Percentiles rank a stretch among this genome's conserved stretches.
Evolutionary conservation across 2,888 invertebrate species (phyloP).

Genomic region (Troides oblongomaculatus): DNA sequence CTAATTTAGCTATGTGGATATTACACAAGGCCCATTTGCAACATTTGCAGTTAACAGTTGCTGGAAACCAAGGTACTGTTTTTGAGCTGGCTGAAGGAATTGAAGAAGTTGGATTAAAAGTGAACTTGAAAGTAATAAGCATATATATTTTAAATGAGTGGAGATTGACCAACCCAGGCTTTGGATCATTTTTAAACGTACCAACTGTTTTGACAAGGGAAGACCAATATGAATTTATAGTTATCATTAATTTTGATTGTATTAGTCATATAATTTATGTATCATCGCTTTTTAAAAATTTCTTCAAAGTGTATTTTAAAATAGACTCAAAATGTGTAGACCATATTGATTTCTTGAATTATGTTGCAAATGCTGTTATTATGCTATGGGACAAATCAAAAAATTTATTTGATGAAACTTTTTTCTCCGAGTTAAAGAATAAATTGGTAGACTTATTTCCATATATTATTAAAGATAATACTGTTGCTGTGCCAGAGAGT

Average conservation of each 20-base stretch:
- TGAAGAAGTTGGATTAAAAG: constrained; percentile 19
- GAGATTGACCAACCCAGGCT: constrained; percentile 1
- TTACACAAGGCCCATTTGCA: constrained; percentile 48
- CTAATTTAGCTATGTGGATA: constrained; percentile 42
- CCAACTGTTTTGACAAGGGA: constrained; percentile 33
- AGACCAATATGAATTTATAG: constrained; percentile 48
- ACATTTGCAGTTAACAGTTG: constrained; percentile 48
- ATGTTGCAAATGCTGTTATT: constrained; percentile 47
- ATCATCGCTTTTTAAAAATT: constrained; percentile 46
- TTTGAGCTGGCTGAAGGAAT: constrained; percentile 32
- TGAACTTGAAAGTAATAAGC: constrained; percentile 36
- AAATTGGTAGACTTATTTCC: constrained; percentile 51
- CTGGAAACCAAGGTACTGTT: constrained; percentile 36
- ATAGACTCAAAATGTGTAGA: constrained; percentile 35
- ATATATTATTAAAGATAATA: constrained; percentile 36
- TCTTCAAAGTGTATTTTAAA: constrained; percentile 48
- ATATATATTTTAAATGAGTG: constrained; percentile 21
- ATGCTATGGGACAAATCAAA: constrained; percentile 56
- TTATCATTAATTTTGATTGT: constrained; percentile 40
- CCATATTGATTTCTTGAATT: constrained; percentile 35
- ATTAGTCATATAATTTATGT: constrained; percentile 40
- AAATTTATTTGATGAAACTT: constrained; percentile 51
- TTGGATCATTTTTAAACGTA: constrained; percentile 36
- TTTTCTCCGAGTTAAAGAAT: constrained; percentile 49
- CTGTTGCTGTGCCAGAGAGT: constrained; percentile 34